Conservation (phyloP, 1,140 invertebrate genomes). For the Argopecten irradians region DNA sequence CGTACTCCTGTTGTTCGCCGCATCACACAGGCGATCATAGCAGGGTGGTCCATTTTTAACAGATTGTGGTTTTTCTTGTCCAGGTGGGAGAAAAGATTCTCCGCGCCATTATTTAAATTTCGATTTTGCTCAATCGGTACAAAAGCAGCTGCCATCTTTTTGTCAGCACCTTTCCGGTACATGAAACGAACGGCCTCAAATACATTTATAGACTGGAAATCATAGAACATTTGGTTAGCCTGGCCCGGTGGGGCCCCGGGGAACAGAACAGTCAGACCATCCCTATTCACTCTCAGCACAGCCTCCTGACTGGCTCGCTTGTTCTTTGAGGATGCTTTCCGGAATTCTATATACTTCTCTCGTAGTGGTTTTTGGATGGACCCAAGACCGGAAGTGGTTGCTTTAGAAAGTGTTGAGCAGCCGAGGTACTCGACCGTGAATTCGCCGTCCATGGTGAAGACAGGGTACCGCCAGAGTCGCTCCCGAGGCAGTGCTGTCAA, state of each 20-base stretch:
- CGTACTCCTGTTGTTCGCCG: constrained; percentile 63
- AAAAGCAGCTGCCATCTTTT: constrained; percentile 60
- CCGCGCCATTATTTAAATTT: constrained; percentile 42
- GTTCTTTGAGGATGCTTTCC: constrained; percentile 44
- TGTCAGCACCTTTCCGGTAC: constrained; percentile 54
- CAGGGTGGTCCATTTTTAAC: constrained; percentile 56
- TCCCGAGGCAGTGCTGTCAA: constrained; percentile 39
- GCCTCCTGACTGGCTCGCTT: constrained; percentile 50
- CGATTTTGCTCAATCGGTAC: constrained; percentile 59
- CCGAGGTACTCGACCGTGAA: constrained; percentile 61
- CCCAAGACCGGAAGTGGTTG: constrained; percentile 59
- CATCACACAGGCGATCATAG: constrained; percentile 62
- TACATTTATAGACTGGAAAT: constrained; percentile 56
- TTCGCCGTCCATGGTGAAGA: constrained; percentile 58
- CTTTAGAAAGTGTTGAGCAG: constrained; percentile 59
- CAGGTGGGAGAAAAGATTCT: constrained; percentile 61
- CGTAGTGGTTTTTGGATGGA: constrained; percentile 61
- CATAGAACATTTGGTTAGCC: constrained; percentile 57
- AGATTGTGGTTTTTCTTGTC: constrained; percentile 63
- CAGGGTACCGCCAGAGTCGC: constrained; percentile 28
- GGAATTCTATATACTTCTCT: constrained; percentile 64
- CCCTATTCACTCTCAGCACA: constrained; percentile 49
- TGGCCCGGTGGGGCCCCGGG: constrained; percentile 35
- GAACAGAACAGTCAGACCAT: constrained; percentile 50
- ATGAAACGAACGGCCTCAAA: constrained; percentile 63